phyloP scores from a whole-genome alignment of 1,140 invertebrate species.

The Temnothorax curvispinosus region DNA sequence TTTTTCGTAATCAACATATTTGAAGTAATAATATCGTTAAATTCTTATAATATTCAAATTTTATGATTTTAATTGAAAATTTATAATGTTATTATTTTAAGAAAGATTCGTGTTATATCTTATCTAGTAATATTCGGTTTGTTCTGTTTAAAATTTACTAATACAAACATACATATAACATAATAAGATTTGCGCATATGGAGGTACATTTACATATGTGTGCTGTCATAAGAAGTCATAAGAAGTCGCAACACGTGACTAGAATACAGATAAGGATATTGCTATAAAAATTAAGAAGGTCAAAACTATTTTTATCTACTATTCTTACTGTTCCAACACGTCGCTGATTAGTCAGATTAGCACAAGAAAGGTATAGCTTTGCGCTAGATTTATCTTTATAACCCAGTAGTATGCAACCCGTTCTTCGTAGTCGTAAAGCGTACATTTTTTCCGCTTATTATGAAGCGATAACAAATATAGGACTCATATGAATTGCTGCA shows the following conservation, averaged over 20 bases:
- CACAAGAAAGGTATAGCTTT: constrained; percentile 61
- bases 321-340: constrained; percentile 28
- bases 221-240: background rate
- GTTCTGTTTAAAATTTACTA: background rate
- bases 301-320: constrained; percentile 27
- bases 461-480: too few species aligned
- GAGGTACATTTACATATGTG: background rate
- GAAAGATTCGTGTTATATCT: background rate
- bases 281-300: constrained; percentile 12
- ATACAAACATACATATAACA: background rate
- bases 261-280: constrained; percentile 34
- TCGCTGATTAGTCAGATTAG: constrained; percentile 64
- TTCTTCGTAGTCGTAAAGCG: constrained; percentile 31
- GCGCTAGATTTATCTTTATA: constrained; percentile 38
- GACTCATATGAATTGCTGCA: too few species aligned
- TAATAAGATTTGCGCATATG: background rate
- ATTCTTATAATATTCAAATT: background rate
- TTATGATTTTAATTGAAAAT: background rate
- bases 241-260: constrained; percentile 42
- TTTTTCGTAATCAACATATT: background rate
- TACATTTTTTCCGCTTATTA: background rate
- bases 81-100: background rate
- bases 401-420: constrained; percentile 64
- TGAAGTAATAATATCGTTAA: background rate
- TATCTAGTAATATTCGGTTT: background rate